A percentile compares a stretch with the other conserved stretches of the same genome.
phyloP scores from a whole-genome alignment of 2,113 vertebrate species.

The Anas platyrhynchos region DNA sequence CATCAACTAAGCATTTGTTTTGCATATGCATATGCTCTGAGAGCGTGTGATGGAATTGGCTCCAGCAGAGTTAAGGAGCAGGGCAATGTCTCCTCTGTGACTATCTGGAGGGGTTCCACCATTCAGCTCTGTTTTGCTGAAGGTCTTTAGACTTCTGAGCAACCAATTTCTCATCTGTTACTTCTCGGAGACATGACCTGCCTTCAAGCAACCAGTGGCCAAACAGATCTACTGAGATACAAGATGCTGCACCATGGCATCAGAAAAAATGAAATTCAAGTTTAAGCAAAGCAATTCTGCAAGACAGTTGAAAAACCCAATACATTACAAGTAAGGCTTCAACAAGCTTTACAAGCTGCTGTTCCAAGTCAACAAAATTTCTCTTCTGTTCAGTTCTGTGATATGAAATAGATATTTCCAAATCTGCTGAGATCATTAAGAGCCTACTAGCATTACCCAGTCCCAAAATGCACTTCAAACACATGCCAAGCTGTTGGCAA shows the following conservation, averaged over 20 bases:
- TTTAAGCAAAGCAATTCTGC: neutral
- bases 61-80: neutral
- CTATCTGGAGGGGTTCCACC: neutral
- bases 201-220: neutral
- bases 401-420: conserved; percentile 33
- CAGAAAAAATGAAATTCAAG: neutral
- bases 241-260: neutral
- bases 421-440: conserved; percentile 24
- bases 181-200: neutral
- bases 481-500: conserved; percentile 18
- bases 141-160: neutral
- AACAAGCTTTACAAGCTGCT: neutral
- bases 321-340: neutral
- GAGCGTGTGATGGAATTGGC: rapidly evolving
- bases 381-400: neutral
- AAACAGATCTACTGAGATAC: neutral
- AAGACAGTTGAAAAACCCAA: neutral
- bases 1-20: neutral
- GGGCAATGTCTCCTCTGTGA: neutral
- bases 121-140: neutral
- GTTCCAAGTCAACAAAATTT: neutral
- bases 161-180: neutral
- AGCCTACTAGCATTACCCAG: conserved; percentile 30
- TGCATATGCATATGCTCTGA: neutral
- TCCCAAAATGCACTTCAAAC: conserved; percentile 43